Conservation (phyloP, 1,140 invertebrate genomes). For the Gonatopus flavifemur region DNA sequence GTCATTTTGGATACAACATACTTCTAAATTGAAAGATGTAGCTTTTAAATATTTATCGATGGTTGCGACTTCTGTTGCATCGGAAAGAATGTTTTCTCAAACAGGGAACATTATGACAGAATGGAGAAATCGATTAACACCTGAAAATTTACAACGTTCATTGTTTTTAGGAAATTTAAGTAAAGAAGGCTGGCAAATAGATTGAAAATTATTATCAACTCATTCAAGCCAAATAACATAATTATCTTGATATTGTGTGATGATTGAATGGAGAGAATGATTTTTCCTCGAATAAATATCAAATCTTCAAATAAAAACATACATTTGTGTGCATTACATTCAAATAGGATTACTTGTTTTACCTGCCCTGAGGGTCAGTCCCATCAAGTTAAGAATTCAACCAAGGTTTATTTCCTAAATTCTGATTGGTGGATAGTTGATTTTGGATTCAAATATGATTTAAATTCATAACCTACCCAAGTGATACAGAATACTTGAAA, state of each 20-base stretch:
- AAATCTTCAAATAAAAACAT: not conserved
- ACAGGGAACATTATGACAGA: not conserved
- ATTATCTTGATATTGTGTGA: not conserved
- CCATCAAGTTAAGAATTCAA: no score
- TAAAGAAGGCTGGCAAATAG: constrained; percentile 27
- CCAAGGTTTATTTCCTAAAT: no score
- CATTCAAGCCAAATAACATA: not conserved
- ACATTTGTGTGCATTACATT: not conserved
- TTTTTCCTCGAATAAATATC: not conserved
- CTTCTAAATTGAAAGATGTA: no score
- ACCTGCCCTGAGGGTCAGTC: no score
- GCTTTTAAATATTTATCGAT: no score
- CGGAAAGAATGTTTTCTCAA: no score
- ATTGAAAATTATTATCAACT: constrained; percentile 5
- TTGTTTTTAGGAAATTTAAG: not conserved
- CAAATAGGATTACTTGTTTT: no score
- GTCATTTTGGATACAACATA: not conserved
- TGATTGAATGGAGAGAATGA: not conserved
- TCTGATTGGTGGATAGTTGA: no score
- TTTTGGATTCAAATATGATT: no score
- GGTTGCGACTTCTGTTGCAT: no score
- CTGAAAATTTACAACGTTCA: not conserved
- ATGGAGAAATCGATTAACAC: not conserved
- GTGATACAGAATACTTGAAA: not conserved
- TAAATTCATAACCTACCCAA: not conserved